Base-by-base conservation (phyloP, 2,797 vertebrate species). In the Notoglanidium macrostoma region DNA sequence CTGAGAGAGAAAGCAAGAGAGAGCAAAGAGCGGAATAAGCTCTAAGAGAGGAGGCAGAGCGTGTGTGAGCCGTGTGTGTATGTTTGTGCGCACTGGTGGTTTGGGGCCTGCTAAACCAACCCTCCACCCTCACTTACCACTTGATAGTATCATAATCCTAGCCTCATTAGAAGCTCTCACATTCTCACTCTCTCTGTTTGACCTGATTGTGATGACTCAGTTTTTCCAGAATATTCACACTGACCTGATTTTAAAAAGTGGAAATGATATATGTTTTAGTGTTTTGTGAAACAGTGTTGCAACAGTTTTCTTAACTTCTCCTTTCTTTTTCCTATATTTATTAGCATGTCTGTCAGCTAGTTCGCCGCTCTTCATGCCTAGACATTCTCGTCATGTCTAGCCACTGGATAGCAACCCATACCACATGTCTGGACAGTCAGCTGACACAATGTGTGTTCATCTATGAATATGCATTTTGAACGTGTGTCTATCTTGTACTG, bases 71-170 rank as follows among this genome's bases (percentile, higher is more conserved):
- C 65, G 76, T 88, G 63, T 70, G 72, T 87, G 83, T 88, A 51
- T 95, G 94, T 95, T 94, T 93, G 93, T 93, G 94, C 90, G 91
- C 93, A 92, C 90, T 84, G 40, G 95, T 94, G 97, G 95, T 96
- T 97, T 94, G 92, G 94, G 92, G 92, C 93, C 95, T 94, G 93
- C 93, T 94, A 95, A 92, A 92, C 93, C 90, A 93, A 95, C 94
- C 95, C 95, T 95, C 93, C 93, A 94, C 94, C 95, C 94, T 93
- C 91, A 94, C 92, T 95, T 91, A 93, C 95, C 95, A 93, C 94
- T 94, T 92, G 94, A 95, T 96, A 93, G 94, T 94, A 96, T 96
- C 94, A 91, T 88, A 92, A 93, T 94, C 93, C 88, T 92, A 92
- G 93, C 92, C 90, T 92, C 91, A 92, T 94, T 93, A 90, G 87